phyloP scores from a whole-genome alignment of 2,888 invertebrate species.

The Reticulitermes lucifugus region DNA sequence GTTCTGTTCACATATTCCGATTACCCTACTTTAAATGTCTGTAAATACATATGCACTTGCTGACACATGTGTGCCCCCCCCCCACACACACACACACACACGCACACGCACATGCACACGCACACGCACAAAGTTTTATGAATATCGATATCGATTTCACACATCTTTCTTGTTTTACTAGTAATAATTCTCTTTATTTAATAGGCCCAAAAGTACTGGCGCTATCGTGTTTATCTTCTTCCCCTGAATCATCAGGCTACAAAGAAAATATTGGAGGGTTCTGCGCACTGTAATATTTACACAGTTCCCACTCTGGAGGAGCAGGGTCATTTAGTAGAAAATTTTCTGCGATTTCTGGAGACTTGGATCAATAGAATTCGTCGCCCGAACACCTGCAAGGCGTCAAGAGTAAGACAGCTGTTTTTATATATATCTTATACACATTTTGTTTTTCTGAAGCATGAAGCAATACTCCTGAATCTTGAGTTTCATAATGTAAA shows the following conservation, averaged over 20 bases:
- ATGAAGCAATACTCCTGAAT: neutral
- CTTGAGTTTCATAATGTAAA: too few relatives aligned
- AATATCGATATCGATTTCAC: too few relatives aligned
- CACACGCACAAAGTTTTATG: too few relatives aligned
- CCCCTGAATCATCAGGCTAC: slow-evolving; percentile 83
- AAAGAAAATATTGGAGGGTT: slow-evolving; percentile 80
- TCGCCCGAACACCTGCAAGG: slow-evolving; percentile 75
- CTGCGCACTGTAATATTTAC: slow-evolving; percentile 86
- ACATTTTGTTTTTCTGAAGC: neutral
- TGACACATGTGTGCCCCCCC: too few relatives aligned
- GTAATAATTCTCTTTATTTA: slow-evolving; percentile 53
- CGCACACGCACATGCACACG: too few relatives aligned
- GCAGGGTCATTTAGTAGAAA: slow-evolving; percentile 72
- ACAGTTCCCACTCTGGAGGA: slow-evolving; percentile 72
- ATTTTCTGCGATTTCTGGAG: slow-evolving; percentile 86
- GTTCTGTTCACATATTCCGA: too few relatives aligned
- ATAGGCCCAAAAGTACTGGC: slow-evolving; percentile 88
- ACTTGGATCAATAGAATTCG: slow-evolving; percentile 91
- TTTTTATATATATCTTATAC: neutral
- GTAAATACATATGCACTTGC: too few relatives aligned
- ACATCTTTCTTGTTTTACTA: neutral
- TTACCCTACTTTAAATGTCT: too few relatives aligned
- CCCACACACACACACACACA: too few relatives aligned
- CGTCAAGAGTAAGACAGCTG: slow-evolving; percentile 77
- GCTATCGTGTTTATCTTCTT: slow-evolving; percentile 89